Evolutionary conservation across 2,888 invertebrate genomes (phyloP), one percentile per base, ranked within the genome.

Genomic region (Octodonta nipae): DNA sequence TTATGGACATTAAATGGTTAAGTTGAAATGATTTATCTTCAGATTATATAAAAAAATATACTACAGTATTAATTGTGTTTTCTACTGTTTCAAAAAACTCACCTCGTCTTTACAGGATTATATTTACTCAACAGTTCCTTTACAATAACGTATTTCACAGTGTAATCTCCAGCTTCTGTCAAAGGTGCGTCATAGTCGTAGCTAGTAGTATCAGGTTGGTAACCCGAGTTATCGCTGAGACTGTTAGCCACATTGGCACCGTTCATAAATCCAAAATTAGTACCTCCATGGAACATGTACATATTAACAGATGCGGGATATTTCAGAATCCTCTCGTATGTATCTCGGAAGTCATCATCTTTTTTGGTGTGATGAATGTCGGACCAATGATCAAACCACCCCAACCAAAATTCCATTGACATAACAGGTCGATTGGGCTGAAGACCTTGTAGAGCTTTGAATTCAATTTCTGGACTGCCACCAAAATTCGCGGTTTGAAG

Each of bases 271-370:
- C 76, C 85, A 54, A 81, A 85, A 52, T 84, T 89, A 1, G 84
- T 84, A 30, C 92, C 91, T n/a, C 92, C 92, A 51, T 77, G 80
- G 61, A 87, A 89, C 82, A 92, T 86, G 55, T 91, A 93, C 49
- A 91, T 73, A 52, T 87, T 91, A 14, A 89, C 73, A 32, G 77
- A 73, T 4, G 68, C 70, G 17, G 51, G 51, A 27, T 50, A 52
- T n/a, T 32, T 37, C 13, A 53, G 28, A 14, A 52, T 53, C 30
- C 33, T 29, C 30, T 50, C 45, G 20, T 41, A 44, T 6, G 41
- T 37, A 12, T 41, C 41, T 12, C 28, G 28, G 32, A 44, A 48
- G 31, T 33, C 47, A 14, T 41, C 40, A 35, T 48, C 43, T 26
- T 46, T 47, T 12, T 48, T 44, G 2, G 43, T 43, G 26, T 61